Evolutionary conservation across 1,140 invertebrate species (phyloP), one percentile per base, ranked within the genome.

Genomic region (Drosophila serrata): DNA sequence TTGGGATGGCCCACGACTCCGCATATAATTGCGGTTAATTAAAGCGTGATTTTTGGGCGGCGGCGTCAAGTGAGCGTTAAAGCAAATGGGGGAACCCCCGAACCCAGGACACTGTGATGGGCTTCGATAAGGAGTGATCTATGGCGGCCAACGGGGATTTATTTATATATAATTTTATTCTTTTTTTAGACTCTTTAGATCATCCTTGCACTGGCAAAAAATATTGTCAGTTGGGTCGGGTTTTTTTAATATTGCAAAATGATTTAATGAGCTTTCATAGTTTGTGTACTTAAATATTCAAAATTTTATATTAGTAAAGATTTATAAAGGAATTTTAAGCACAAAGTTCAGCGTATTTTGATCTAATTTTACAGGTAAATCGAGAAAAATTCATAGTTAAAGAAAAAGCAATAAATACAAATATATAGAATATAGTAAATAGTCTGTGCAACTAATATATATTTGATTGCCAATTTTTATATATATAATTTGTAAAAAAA

Each of bases 11-110:
- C 82, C 78, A 76, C 82, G 67, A 82, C 82, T 81, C 69, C 85
- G 85, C 90, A 90, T 80, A 91, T 91, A 91, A 91, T 91, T 91
- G 88, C 79, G 90, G 88, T 91, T 91, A 91, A 91, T 91, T 91
- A 91, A 91, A 86, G 76, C 81, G 67, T 87, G 85, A 90, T 88
- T 87, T 91, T 79, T 82, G 67, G 55, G 45, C 67, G 67, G 42
- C 53, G 29, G 69, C 53, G 46, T 48, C 64, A 68, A 68, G 64
- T 72, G 67, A 72, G 67, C 64, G 64, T 68, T 68, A 72, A 70
- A 72, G 58, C 65, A 72, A 72, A 58, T 72, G 65, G 62, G 35
- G 48, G 42, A 29, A 65, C 61, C 42, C 22, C 22, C 19, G 40
- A 9, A 9, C 6, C 3, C n/a, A 17, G 22, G 24, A n/a, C 67